Evolutionary conservation across 1,140 invertebrate genomes (phyloP).

Genomic region (Drosophila suzukii): DNA sequence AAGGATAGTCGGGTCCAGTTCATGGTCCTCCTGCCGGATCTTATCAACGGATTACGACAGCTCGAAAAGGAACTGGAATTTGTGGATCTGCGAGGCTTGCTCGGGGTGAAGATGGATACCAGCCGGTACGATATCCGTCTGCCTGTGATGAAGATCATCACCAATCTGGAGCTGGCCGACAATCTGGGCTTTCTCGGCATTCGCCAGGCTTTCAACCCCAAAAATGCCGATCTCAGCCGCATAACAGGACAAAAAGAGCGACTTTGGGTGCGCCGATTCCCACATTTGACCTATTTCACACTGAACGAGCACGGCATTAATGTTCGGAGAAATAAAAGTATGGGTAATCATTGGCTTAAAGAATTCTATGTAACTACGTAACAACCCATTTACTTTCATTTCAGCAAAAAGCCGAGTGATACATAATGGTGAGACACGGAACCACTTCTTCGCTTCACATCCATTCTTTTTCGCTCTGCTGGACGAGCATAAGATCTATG

Average conservation of each 20-base stretch:
- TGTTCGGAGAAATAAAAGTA: background rate
- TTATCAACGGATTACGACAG: background rate
- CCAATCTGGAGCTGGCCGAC: background rate
- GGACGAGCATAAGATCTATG: slow-evolving; percentile 4
- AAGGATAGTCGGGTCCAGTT: slow-evolving; percentile 6
- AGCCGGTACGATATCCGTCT: slow-evolving; percentile 1
- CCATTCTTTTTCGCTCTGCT: slow-evolving; percentile 21
- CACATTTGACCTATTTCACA: slow-evolving; percentile 1
- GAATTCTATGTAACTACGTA: too few relatives aligned
- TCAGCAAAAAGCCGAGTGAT: background rate
- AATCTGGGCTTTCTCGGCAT: background rate
- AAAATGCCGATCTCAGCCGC: background rate
- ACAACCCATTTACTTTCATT: background rate
- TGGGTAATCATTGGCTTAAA: background rate
- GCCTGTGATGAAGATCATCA: background rate
- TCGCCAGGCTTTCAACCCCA: background rate
- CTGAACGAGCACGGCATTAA: background rate
- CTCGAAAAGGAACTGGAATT: background rate
- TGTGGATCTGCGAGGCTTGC: slow-evolving; percentile 1
- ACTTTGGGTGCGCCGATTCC: background rate
- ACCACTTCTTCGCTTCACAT: slow-evolving; percentile 15
- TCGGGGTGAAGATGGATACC: background rate
- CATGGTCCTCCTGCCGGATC: slow-evolving; percentile 9
- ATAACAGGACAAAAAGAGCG: background rate
- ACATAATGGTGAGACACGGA: background rate